phyloP scores from a whole-genome alignment of 2,797 vertebrate genomes.

The Acanthopagrus latus region DNA sequence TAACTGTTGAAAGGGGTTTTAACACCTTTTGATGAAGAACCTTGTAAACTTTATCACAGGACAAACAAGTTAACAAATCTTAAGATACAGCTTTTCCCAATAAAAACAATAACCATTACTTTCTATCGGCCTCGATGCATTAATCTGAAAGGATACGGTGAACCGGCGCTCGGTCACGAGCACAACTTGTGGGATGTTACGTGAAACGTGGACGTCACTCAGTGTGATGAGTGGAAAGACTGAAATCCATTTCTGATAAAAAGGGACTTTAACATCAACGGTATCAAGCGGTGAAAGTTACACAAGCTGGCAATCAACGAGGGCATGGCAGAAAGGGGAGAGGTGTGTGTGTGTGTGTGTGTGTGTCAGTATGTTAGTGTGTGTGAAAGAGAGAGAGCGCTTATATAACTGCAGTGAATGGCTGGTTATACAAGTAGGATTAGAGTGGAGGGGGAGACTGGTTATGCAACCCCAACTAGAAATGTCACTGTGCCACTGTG shows the following conservation, averaged over 20 bases:
- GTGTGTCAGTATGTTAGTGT: constrained; percentile 12
- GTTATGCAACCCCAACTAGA: constrained; percentile 83
- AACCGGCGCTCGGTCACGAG: neutral
- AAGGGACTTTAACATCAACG: constrained; percentile 32
- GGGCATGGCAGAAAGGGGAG: constrained; percentile 32
- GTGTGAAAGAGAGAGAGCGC: constrained; percentile 33
- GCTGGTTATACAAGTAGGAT: constrained; percentile 85
- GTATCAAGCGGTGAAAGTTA: constrained; percentile 67
- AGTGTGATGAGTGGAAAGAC: neutral
- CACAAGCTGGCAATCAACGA: constrained; percentile 66
- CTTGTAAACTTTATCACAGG: neutral
- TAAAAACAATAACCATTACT: neutral
- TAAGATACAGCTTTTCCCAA: neutral
- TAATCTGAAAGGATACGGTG: neutral
- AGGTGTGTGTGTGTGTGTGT: constrained; percentile 51
- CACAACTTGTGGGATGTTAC: neutral
- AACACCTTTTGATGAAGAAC: neutral
- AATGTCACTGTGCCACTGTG: constrained; percentile 79
- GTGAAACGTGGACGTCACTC: constrained; percentile 16
- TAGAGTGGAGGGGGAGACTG: constrained; percentile 78
- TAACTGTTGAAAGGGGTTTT: neutral
- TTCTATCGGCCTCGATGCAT: neutral
- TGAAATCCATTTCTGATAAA: constrained; percentile 51
- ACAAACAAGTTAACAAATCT: neutral
- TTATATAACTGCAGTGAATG: constrained; percentile 83